phyloP scores from a whole-genome alignment of 2,797 vertebrate species.

The Enteromius paludinosus region DNA sequence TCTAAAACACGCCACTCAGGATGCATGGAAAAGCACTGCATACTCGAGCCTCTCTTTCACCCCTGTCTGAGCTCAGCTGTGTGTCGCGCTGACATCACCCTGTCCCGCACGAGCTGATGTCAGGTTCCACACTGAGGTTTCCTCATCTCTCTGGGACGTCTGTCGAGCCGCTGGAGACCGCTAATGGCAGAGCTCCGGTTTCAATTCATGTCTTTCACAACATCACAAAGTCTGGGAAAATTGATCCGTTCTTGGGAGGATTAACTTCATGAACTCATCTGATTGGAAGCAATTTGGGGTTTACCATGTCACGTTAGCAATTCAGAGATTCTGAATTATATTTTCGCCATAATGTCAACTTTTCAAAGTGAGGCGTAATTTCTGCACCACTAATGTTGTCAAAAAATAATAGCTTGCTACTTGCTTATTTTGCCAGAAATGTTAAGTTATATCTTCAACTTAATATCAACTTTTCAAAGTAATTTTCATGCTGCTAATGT shows the following conservation, averaged over 20 bases:
- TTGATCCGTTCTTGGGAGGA: slow-evolving; percentile 12
- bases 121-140: slow-evolving; percentile 29
- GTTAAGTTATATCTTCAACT: neutral
- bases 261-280: slow-evolving; percentile 16
- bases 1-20: slow-evolving; percentile 4
- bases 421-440: neutral
- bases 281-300: slow-evolving; percentile 25
- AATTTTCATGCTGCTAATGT: neutral
- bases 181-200: slow-evolving; percentile 38
- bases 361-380: neutral
- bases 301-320: neutral
- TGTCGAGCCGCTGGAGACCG: slow-evolving; percentile 6
- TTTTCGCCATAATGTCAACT: neutral
- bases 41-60: slow-evolving; percentile 2
- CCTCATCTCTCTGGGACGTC: slow-evolving; percentile 29
- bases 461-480: neutral
- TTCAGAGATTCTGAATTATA: neutral
- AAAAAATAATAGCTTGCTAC: neutral
- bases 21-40: neutral
- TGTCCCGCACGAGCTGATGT: slow-evolving; percentile 10
- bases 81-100: slow-evolving; percentile 33
- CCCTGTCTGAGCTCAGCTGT: slow-evolving; percentile 40
- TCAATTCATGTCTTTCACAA: slow-evolving; percentile 41
- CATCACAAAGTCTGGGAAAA: slow-evolving; percentile 34
- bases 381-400: neutral